These are phyloP conservation scores for Mesorhabditis belari DNA, from an alignment of 2,888 invertebrate genomes.

Conservation along the genomic window DNA sequence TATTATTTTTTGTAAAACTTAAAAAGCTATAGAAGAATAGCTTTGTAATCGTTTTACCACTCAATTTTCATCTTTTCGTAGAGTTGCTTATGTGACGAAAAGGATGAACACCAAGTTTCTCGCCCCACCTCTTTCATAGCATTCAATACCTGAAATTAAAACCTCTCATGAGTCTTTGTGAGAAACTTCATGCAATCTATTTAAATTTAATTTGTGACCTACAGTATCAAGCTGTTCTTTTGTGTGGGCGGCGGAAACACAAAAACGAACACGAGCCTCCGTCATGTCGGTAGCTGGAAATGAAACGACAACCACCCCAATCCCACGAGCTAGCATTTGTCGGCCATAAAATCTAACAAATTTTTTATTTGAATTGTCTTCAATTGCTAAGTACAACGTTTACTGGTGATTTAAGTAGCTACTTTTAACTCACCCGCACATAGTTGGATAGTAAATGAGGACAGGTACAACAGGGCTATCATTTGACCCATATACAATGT, in stretches of 20 bases:
- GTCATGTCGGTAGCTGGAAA: conserved; percentile 94
- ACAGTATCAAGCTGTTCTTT: conserved; percentile 77
- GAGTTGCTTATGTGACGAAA: background rate
- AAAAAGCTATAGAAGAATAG: too few relatives aligned
- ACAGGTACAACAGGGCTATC: conserved; percentile 95
- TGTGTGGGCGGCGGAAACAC: conserved; percentile 86
- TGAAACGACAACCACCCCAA: conserved; percentile 87
- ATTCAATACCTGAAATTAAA: background rate
- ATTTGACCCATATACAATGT: conserved; percentile 82
- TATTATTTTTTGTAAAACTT: background rate
- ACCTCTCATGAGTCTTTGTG: too few relatives aligned
- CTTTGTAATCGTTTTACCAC: background rate
- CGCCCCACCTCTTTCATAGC: background rate
- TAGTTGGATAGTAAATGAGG: conserved; percentile 85
- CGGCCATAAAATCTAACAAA: conserved; percentile 73
- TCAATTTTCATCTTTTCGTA: background rate
- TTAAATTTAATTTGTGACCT: too few relatives aligned
- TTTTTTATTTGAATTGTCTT: background rate
- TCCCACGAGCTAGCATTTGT: conserved; percentile 69
- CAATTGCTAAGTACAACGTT: background rate
- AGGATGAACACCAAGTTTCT: background rate
- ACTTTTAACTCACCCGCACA: conserved; percentile 69
- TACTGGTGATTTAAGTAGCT: background rate
- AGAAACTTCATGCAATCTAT: too few relatives aligned
- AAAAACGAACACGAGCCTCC: conserved; percentile 78